phyloP scores from a whole-genome alignment of 53 echinoderm and acorn worm genomes.

The Crossaster papposus region DNA sequence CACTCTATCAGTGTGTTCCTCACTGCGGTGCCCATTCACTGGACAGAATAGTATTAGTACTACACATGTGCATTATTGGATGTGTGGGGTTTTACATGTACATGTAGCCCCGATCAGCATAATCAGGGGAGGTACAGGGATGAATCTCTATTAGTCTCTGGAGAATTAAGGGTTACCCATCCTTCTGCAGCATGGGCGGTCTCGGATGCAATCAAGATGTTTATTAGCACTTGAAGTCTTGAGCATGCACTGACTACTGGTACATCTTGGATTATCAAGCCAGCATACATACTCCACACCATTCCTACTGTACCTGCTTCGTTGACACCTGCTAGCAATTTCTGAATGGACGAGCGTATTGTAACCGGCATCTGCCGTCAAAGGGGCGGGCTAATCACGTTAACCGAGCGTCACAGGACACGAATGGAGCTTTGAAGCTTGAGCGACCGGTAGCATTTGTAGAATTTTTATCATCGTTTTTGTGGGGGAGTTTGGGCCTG shows the following conservation, averaged over 20 bases:
- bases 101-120: not conserved
- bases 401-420: conserved; percentile 28
- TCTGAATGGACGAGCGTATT: conserved; percentile 17
- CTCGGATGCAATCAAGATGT: conserved; percentile 26
- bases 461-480: not conserved
- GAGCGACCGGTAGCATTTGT: not conserved
- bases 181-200: not conserved
- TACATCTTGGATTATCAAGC: not conserved
- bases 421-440: conserved; percentile 3
- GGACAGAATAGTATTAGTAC: conserved; percentile 3
- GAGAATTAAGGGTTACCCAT: conserved; percentile 1
- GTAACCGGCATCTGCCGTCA: not conserved
- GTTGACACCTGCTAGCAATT: conserved; percentile 36
- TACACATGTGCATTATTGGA: conserved; percentile 34
- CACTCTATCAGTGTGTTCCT: not conserved
- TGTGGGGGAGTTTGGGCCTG: too few relatives aligned
- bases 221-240: conserved; percentile 22
- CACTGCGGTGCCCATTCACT: not conserved
- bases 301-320: not conserved
- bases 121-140: not conserved
- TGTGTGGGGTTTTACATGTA: not conserved
- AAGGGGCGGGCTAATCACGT: conserved; percentile 41
- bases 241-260: not conserved
- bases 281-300: not conserved
- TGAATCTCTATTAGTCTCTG: conserved; percentile 19